Percentiles rank a stretch among this genome's conserved stretches.
Conservation (phyloP, 2,888 invertebrate species). For the Itoplectis maculator region DNA sequence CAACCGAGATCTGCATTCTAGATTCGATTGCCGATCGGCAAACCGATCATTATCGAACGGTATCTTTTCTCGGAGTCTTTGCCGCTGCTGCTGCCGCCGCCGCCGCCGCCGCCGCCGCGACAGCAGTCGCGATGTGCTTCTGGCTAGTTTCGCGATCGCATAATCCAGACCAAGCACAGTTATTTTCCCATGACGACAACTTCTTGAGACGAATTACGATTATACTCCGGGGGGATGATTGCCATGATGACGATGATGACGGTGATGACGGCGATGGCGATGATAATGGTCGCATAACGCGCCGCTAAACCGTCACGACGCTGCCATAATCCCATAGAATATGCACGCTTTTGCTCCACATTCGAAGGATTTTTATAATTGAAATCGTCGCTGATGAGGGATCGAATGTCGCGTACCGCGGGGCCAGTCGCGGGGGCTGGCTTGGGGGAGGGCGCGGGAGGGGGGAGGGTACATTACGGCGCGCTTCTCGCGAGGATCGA, state of each 20-base stretch:
- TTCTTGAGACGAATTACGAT: constrained; percentile 59
- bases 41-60: constrained; percentile 68
- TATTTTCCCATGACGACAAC: constrained; percentile 69
- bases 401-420: constrained; percentile 5
- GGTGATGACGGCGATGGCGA: constrained; percentile 31
- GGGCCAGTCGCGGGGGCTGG: too few species aligned
- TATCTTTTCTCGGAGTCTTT: constrained; percentile 56
- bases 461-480: background rate
- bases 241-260: constrained; percentile 15
- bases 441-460: too few species aligned
- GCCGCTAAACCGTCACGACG: constrained; percentile 63
- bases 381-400: constrained; percentile 22
- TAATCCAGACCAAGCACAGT: constrained; percentile 51
- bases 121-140: too few species aligned
- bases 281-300: constrained; percentile 62
- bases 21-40: constrained; percentile 68
- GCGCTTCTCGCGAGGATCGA: background rate
- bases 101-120: constrained; percentile 54
- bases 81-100: constrained; percentile 54
- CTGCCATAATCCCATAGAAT: constrained; percentile 30
- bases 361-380: constrained; percentile 27
- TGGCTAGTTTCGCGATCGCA: constrained; percentile 59
- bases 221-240: too few species aligned
- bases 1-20: constrained; percentile 69
- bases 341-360: constrained; percentile 64